Conservation (phyloP, 1,140 invertebrate genomes). For the Drosophila sproati region DNA sequence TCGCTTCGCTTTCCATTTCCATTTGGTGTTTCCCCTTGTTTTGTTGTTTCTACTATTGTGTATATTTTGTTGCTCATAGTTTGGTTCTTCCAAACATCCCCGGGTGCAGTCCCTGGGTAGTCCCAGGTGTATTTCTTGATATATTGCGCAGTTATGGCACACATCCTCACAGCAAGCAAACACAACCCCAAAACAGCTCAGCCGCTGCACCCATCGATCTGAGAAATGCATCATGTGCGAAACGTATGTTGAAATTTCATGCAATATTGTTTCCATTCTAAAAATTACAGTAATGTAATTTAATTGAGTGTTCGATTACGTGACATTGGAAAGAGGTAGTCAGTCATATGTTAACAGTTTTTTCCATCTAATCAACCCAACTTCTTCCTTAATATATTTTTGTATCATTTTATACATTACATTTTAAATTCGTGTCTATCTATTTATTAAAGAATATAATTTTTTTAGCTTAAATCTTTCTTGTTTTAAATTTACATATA, state of each 20-base stretch:
- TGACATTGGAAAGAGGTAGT: neutral
- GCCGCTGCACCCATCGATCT: constrained; percentile 22
- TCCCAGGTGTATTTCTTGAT: constrained; percentile 81
- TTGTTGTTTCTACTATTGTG: constrained; percentile 39
- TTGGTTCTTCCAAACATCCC: constrained; percentile 66
- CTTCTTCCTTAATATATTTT: too few relatives aligned
- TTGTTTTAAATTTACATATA: too few relatives aligned
- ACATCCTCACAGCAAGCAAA: constrained; percentile 5
- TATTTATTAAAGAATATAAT: too few relatives aligned
- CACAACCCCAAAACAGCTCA: neutral
- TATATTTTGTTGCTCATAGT: constrained; percentile 39
- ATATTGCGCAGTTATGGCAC: constrained; percentile 79
- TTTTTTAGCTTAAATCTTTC: too few relatives aligned
- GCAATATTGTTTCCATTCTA: constrained; percentile 38
- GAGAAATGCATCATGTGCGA: constrained; percentile 78
- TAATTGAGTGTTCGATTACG: constrained; percentile 60
- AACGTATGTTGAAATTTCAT: constrained; percentile 68
- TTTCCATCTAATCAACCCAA: too few relatives aligned
- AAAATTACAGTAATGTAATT: constrained; percentile 70
- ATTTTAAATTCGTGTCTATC: too few relatives aligned
- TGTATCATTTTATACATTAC: too few relatives aligned
- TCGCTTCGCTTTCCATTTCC: constrained; percentile 62
- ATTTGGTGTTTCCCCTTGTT: constrained; percentile 66
- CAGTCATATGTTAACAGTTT: neutral
- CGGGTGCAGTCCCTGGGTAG: constrained; percentile 35